Base-by-base conservation (phyloP, 2,888 invertebrate genomes). In the Nomada ruficornis region DNA sequence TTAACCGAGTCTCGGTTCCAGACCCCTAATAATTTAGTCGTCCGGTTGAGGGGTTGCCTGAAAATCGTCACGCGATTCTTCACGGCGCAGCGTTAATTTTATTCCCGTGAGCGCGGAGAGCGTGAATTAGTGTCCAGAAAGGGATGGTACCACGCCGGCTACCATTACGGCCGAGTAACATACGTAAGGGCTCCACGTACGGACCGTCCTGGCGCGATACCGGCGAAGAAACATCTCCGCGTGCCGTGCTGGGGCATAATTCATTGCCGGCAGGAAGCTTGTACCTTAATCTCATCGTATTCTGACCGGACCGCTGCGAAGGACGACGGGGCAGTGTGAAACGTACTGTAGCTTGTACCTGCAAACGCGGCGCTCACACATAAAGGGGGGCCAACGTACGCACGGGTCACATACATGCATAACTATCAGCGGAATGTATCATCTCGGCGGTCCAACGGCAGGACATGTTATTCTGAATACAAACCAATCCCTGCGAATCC, bases 191-290 rank as follows among this genome's bases (percentile, higher is more conserved):
- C 76, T 78, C 75, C 77, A 60, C 74, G 75, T 73, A 87, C 79
- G 75, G 42, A 11, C 50, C 72, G 77, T 72, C 63, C 47, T 55
- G 70, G 85, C 80, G 82, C 88, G 88, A 88, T 88, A 88, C 88
- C 82, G 70, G 76, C 83, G 85, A 86, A 88, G 89, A 86, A 88
- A 89, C 89, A 89, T 88, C 87, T 89, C 88, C 80, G 78, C 80
- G 77, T 73, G 82, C 75, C 80, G 79, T 80, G 83, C 81, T 74
- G 80, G 84, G 84, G 84, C 86, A 88, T 90, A 90, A 91, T 91
- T 91, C 90, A 91, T 90, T 88, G 90, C 85, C 85, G 84, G 87
- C 90, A 88, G 89, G 89, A 89, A 90, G 88, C 91, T 88, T 89
- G 90, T 89, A 89, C 89, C 88, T 90, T 90, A 90, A 90, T 91